Base-by-base conservation (phyloP, 1,140 invertebrate species). In the Plectrocnemia conspersa region DNA sequence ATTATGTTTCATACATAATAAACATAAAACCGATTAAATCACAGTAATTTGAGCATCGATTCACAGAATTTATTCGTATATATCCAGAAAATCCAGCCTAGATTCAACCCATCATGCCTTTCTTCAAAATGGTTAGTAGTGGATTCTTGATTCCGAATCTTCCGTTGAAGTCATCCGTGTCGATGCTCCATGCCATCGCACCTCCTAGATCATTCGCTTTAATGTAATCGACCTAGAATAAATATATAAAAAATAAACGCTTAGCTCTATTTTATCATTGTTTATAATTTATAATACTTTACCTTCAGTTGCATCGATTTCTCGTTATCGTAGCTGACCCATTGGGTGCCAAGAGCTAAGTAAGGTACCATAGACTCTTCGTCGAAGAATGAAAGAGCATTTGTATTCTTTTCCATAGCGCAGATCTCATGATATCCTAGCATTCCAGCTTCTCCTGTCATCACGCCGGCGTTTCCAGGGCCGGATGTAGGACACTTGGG, bases 391-490 rank as follows among this genome's bases (percentile, higher is more conserved):
- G 27, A 18, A 1, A 5, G 10, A 21, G 33, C 33, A 11, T 22
- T 52, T 6, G 42, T 22, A 32, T 33, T 22, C 24, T 18, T 23
- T 54, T 54, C 52, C 13, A 15, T 15, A 19, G 25, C 21, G 21
- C 56, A 58, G 24, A 58, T 54, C 56, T 93, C 89, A 65, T 90
- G 86, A 66, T 88, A 94, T 16, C 87, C 83, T 32, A 89, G 71
- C 18, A 79, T 76, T 5, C 91, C 91, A 4, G 68, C 61, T 54
- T 86, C 79, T 2, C 67, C 63, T 0, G 89, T 91, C 58, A 83
- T 88, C 1, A 79, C 79, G 3, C 91, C 91, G 5, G 79, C 71
- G 3, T 65, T 62, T 6, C 84, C 84, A 1, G 77, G 66, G 1
- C 79, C 78, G 3, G 46, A 68, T 2, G 79, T 71, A 2, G 77